Conservation (phyloP, 2,888 invertebrate genomes). For the Holacanthella duospinosa region DNA sequence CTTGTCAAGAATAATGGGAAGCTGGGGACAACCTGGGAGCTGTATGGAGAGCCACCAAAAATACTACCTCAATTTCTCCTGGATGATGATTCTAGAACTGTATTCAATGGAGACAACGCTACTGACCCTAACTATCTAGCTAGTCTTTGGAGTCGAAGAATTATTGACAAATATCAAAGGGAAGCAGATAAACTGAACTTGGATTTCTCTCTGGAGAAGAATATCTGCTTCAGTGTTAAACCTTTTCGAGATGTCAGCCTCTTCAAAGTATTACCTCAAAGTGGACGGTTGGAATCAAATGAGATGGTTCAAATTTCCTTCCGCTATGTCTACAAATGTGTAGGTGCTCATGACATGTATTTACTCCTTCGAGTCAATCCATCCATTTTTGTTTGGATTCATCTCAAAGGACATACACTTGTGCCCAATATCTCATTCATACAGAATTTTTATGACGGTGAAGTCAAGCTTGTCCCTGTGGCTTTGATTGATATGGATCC, state of each 20-base stretch:
- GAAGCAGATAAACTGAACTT: neutral
- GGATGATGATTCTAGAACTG: neutral
- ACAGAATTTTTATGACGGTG: conserved; percentile 20
- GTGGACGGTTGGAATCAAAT: conserved; percentile 16
- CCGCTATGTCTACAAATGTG: conserved; percentile 14
- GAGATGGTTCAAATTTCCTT: conserved; percentile 20
- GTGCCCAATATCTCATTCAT: conserved; percentile 16
- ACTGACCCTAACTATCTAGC: neutral
- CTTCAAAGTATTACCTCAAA: conserved; percentile 17
- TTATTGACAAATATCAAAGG: conserved; percentile 19
- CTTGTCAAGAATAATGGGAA: conserved; percentile 20
- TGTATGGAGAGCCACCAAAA: conserved; percentile 21
- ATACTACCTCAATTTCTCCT: neutral
- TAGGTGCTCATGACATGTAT: conserved; percentile 23
- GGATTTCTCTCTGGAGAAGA: neutral
- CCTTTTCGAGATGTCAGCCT: neutral
- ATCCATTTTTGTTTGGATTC: conserved; percentile 32
- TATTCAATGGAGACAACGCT: neutral
- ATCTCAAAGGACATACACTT: conserved; percentile 21
- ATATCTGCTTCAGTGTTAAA: neutral
- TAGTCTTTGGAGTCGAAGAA: conserved; percentile 3
- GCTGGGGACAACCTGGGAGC: conserved; percentile 20
- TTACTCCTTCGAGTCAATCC: conserved; percentile 27
- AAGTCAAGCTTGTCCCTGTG: conserved; percentile 26
- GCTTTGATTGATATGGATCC: conserved; percentile 28